A percentile compares a stretch with the other conserved stretches of the same genome.
These are phyloP conservation scores for Nilaparvata lugens DNA, from an alignment of 1,140 invertebrate genomes.

Conservation along the genomic window DNA sequence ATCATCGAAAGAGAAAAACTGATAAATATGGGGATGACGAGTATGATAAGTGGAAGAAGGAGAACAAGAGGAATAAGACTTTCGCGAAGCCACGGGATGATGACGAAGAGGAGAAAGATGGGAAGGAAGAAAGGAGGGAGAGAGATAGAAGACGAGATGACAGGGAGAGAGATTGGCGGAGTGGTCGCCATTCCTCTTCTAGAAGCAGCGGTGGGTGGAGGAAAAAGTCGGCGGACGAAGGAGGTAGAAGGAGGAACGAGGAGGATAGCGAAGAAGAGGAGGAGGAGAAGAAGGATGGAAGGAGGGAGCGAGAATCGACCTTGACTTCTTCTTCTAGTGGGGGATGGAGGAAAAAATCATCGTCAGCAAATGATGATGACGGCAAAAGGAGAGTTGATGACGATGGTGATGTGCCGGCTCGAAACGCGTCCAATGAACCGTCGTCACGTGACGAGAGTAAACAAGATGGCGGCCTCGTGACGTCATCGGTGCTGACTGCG, in stretches of 20 bases:
- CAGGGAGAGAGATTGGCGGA: no score
- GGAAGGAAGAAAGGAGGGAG: not conserved
- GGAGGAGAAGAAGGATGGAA: not conserved
- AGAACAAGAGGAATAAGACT: not conserved
- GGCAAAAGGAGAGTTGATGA: not conserved
- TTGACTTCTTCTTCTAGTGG: no score
- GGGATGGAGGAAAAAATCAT: not conserved
- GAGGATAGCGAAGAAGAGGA: not conserved
- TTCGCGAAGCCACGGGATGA: not conserved
- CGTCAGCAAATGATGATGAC: slow-evolving; percentile 1
- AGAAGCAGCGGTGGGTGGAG: no score
- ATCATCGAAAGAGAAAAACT: not conserved
- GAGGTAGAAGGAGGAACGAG: not conserved
- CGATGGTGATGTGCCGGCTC: slow-evolving; percentile 8
- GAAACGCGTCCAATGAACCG: no score
- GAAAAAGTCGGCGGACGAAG: not conserved
- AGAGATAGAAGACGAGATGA: no score
- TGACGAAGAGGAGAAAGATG: not conserved
- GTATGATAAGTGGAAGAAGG: slow-evolving; percentile 10
- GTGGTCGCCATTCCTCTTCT: no score
- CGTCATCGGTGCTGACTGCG: slow-evolving; percentile 42
- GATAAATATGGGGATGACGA: not conserved
- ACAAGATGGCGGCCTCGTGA: no score
- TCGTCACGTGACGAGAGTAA: no score
- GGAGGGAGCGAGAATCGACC: no score